Evolutionary conservation across 2,113 vertebrate species (phyloP), one percentile per base, ranked within the genome.

Genomic region (Fulmarus glacialis): DNA sequence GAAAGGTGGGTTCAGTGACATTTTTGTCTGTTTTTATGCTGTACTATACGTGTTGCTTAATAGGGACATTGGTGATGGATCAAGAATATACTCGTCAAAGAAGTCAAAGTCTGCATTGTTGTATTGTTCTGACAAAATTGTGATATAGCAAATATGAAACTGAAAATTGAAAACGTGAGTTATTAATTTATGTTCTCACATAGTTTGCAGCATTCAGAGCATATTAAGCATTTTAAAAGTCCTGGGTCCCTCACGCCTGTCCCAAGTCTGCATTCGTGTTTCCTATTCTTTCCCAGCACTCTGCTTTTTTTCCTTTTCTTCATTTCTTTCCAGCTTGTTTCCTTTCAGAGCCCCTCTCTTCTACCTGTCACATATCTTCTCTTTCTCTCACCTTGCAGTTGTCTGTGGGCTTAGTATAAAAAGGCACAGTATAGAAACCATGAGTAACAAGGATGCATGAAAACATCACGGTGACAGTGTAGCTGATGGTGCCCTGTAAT

Each of bases 1-100:
- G 99, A 91, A 99, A 99, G 98, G 98, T 99, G 50, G 19, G 86
- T 38, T 82, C 34, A 5, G 6, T 34, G 43, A 43, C 4, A 4
- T 29, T 62, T 81, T 73, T 29, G 27, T 68, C 30, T 52, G 29
- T 6, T 88, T 78, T 74, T 70, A 50, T 34, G 22, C 36, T 30
- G 4, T 55, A 32, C 22, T 56, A 29, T 15, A 36, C 6, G 6
- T 55, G 17, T 32, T 78, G 62, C 38, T 73, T 81, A 66, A 67
- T 8, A 88, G 40, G 20, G 18, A 55, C 15, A 38, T 12, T 18
- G 15, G 11, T 14, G n/a, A 34, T 47, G 18, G 62, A 53, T 64
- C 22, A 77, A 42, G 23, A 67, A 71, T 40, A 38, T 42, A 40
- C 18, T 58, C 23, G 34, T 59, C 32, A 59, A 78, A 82, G 23